These are phyloP conservation scores for Paralvinella palmiformis DNA, from an alignment of 1,140 invertebrate genomes.

Conservation along the genomic window DNA sequence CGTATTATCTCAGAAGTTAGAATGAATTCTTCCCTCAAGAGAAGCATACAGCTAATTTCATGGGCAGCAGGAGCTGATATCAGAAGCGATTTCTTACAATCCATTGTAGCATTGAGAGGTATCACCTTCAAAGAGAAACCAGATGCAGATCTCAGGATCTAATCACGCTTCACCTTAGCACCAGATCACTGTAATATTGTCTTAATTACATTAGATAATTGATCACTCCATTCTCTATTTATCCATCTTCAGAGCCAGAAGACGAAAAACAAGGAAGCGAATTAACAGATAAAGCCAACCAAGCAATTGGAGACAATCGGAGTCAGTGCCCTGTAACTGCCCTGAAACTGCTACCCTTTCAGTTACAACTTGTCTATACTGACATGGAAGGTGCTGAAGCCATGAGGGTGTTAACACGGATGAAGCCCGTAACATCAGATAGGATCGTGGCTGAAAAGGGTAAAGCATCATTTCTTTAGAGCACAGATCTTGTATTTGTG, in stretches of 20 bases:
- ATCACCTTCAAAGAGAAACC: not conserved
- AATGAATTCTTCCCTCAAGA: too few relatives aligned
- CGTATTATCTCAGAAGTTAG: too few relatives aligned
- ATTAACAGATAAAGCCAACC: not conserved
- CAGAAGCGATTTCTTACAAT: not conserved
- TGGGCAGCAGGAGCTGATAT: too few relatives aligned
- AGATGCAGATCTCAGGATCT: not conserved
- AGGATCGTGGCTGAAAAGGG: slow-evolving; percentile 34
- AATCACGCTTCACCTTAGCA: not conserved
- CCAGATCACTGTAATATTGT: not conserved
- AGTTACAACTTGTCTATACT: slow-evolving; percentile 37
- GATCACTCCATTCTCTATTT: too few relatives aligned
- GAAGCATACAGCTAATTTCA: too few relatives aligned
- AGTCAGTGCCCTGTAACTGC: too few relatives aligned
- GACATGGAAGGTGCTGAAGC: slow-evolving; percentile 36
- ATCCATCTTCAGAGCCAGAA: not conserved
- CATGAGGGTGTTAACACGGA: slow-evolving; percentile 34
- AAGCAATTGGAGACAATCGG: too few relatives aligned
- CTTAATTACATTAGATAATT: not conserved
- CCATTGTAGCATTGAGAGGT: not conserved
- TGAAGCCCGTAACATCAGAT: slow-evolving; percentile 30
- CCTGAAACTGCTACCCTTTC: slow-evolving; percentile 33
- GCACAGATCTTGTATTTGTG: too few relatives aligned
- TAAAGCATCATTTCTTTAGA: too few relatives aligned
- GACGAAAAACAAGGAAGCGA: not conserved